These are phyloP conservation scores for Caenorhabditis panamensis DNA, from an alignment of 2,888 invertebrate species.

Conservation along the genomic window DNA sequence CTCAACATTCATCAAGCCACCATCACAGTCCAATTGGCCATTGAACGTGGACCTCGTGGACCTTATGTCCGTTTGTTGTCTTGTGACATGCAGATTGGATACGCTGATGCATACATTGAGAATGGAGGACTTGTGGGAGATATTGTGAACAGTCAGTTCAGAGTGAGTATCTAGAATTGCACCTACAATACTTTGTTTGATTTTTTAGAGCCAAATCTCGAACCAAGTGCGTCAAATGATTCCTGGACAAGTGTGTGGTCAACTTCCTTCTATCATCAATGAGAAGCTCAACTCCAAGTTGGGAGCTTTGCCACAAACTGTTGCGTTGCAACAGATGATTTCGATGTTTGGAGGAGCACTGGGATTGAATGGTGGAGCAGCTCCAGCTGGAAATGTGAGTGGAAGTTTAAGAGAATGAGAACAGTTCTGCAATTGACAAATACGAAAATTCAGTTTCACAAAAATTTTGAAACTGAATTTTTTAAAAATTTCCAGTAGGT, in stretches of 20 bases:
- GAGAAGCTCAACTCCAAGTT: conserved; percentile 76
- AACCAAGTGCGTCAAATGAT: conserved; percentile 72
- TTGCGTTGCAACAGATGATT: conserved; percentile 75
- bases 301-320: conserved; percentile 72
- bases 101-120: conserved; percentile 78
- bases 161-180: conserved; percentile 60
- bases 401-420: no score
- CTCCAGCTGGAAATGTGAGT: conserved; percentile 37
- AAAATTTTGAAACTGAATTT: not conserved
- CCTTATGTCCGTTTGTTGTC: conserved; percentile 71
- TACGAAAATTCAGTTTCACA: no score
- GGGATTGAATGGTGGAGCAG: conserved; percentile 59
- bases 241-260: conserved; percentile 75
- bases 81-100: conserved; percentile 74
- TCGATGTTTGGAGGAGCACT: conserved; percentile 74
- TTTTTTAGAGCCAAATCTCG: conserved; percentile 69
- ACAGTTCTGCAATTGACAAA: not conserved
- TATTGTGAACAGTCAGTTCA: conserved; percentile 78
- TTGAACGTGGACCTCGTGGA: conserved; percentile 69
- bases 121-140: conserved; percentile 80
- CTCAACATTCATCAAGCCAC: conserved; percentile 76
- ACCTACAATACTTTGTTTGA: not conserved
- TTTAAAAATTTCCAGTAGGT: no score
- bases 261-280: conserved; percentile 75
- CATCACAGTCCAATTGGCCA: conserved; percentile 68